A percentile compares a stretch with the other conserved stretches of the same genome.
Conservation (phyloP, 2,797 vertebrate species). For the Pogonophryne albipinna region DNA sequence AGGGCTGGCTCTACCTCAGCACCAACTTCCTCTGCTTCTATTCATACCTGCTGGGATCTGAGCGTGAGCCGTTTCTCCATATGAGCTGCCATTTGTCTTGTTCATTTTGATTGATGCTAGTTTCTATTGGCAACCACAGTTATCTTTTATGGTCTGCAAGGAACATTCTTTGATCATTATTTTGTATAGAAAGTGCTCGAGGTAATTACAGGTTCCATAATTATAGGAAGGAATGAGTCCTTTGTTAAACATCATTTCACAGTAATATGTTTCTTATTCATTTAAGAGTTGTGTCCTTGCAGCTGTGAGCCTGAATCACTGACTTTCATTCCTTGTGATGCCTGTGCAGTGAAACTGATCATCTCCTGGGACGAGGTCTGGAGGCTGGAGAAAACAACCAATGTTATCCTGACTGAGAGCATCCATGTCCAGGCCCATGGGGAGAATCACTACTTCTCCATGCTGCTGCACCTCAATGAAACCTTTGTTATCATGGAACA, state of each 20-base stretch:
- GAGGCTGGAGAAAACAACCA: conserved; percentile 94
- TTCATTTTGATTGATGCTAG: conserved; percentile 16
- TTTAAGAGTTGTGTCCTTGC: not conserved
- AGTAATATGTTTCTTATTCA: not conserved
- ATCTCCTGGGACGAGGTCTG: conserved; percentile 97
- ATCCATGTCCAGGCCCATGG: conserved; percentile 91
- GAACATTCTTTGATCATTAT: conserved; percentile 1
- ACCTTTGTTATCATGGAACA: conserved; percentile 98
- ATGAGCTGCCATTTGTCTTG: conserved; percentile 24
- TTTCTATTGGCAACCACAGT: conserved; percentile 5
- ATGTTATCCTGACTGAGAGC: conserved; percentile 94
- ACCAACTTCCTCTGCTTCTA: conserved; percentile 99
- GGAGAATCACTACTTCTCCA: conserved; percentile 97
- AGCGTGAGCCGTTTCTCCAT: conserved; percentile 85
- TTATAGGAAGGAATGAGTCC: not conserved
- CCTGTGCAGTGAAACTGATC: conserved; percentile 90
- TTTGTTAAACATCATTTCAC: not conserved
- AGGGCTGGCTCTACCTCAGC: conserved; percentile 99
- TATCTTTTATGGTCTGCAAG: conserved; percentile 12
- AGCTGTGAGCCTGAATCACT: not conserved
- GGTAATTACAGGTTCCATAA: conserved; percentile 27
- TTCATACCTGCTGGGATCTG: conserved; percentile 95
- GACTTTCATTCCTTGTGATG: conserved; percentile 5
- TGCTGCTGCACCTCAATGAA: conserved; percentile 95
- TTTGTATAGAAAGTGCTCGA: conserved; percentile 11